Percentiles rank a stretch among this genome's conserved stretches.
Conservation (phyloP, 1,140 invertebrate species). For the Aphis craccivora region DNA sequence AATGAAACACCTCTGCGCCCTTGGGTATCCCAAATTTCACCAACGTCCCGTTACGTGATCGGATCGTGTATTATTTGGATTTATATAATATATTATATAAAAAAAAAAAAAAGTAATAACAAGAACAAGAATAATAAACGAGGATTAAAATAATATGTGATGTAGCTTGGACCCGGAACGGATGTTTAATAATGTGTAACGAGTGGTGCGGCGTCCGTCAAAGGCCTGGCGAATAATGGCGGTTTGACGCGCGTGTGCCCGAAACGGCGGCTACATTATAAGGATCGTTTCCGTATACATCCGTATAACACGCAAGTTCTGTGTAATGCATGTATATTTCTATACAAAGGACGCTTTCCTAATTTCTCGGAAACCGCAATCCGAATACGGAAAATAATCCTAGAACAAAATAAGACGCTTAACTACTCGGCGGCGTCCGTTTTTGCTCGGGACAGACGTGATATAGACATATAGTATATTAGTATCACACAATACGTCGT, state of each 20-base stretch:
- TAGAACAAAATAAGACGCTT: neutral
- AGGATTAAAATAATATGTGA: neutral
- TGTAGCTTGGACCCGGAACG: neutral
- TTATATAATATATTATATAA: neutral
- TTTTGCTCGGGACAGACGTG: neutral
- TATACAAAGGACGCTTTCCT: neutral
- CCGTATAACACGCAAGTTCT: neutral
- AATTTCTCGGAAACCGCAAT: neutral
- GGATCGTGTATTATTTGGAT: neutral
- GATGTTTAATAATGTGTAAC: neutral
- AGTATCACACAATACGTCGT: neutral
- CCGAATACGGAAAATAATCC: neutral
- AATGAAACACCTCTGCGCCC: neutral
- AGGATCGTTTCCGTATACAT: neutral
- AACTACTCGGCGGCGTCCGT: neutral
- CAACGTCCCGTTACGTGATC: neutral
- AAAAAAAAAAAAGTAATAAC: neutral
- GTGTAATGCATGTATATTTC: neutral
- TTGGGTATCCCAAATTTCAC: neutral
- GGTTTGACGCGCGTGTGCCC: neutral
- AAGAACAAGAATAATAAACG: neutral
- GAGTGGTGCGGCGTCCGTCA: neutral
- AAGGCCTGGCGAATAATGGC: neutral
- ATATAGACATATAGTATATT: too few species aligned
- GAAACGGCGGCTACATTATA: neutral